These are phyloP conservation scores for Ceuthmochares aereus DNA, from an alignment of 2,113 vertebrate species.

Conservation along the genomic window DNA sequence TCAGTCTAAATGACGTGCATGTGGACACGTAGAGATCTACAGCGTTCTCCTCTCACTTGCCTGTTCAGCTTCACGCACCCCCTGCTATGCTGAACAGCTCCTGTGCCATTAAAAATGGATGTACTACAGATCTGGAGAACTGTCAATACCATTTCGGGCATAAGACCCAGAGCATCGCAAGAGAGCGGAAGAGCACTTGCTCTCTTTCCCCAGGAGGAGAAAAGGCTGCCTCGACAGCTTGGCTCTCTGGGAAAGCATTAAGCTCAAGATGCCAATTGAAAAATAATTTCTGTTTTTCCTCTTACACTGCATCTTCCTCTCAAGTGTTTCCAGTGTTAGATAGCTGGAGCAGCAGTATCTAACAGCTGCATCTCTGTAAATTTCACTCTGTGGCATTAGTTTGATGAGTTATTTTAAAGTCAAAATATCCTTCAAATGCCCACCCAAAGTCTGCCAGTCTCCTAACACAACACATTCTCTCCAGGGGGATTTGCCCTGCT, in stretches of 20 bases:
- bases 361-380: not conserved
- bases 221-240: not conserved
- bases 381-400: not conserved
- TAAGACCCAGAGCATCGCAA: not conserved
- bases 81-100: not conserved
- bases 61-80: not conserved
- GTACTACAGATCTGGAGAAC: not conserved
- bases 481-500: not conserved
- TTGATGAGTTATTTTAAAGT: constrained; percentile 23
- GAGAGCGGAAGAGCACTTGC: not conserved
- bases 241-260: not conserved
- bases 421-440: constrained; percentile 18
- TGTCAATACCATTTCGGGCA: not conserved
- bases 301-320: not conserved
- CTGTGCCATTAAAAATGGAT: not conserved
- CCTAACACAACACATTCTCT: not conserved
- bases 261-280: not conserved
- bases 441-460: constrained; percentile 29
- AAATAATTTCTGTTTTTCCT: constrained; percentile 11
- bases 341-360: not conserved
- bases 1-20: not conserved
- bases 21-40: not conserved
- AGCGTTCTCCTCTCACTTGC: not conserved
- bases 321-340: not conserved
- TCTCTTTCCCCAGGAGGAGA: not conserved